Percentiles rank a stretch among this genome's conserved stretches.
These are phyloP conservation scores for Tadarida brasiliensis DNA, from an alignment of 2,797 vertebrate species.

Conservation along the genomic window DNA sequence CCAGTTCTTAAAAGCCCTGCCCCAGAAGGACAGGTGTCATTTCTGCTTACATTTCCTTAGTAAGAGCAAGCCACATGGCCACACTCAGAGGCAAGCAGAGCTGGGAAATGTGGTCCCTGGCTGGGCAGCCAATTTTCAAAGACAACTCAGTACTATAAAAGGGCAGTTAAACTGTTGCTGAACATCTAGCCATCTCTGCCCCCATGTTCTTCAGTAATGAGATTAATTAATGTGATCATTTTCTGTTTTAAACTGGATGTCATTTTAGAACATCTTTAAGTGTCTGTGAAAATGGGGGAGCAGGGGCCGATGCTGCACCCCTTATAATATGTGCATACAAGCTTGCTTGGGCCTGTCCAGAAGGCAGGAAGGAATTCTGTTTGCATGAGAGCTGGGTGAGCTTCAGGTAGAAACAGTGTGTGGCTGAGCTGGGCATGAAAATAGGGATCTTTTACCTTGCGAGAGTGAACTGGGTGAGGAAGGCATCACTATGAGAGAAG, in stretches of 20 bases:
- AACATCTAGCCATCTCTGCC: not conserved
- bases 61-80: not conserved
- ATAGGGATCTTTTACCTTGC: not conserved
- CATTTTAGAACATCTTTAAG: not conserved
- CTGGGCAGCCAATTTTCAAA: not conserved
- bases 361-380: slow-evolving; percentile 3
- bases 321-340: not conserved
- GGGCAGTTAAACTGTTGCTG: not conserved
- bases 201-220: not conserved
- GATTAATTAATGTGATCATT: not conserved
- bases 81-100: not conserved
- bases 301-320: not conserved
- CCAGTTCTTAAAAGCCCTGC: not conserved
- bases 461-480: not conserved
- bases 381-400: not conserved
- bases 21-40: not conserved
- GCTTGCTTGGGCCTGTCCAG: not conserved
- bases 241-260: not conserved
- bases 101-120: not conserved
- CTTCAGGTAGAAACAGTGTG: not conserved
- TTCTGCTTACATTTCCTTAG: not conserved
- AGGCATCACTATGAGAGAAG: not conserved
- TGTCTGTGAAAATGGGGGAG: not conserved
- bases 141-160: not conserved
- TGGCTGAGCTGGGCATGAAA: not conserved